Evolutionary conservation across 2,797 vertebrate species (phyloP).

Genomic region (Sarcophilus harrisii): DNA sequence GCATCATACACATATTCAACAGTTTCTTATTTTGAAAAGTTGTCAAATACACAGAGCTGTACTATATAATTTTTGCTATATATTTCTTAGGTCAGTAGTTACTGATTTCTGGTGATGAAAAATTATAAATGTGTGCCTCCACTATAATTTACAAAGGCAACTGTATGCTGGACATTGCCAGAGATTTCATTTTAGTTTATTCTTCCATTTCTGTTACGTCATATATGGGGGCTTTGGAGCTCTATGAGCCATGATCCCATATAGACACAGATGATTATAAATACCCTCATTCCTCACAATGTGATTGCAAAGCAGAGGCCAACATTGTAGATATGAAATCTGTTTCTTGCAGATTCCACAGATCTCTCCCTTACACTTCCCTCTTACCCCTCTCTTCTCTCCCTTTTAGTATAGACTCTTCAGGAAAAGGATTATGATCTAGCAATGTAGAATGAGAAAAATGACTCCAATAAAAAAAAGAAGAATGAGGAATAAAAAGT

Average conservation of each 20-base stretch:
- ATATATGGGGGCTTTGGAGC: neutral
- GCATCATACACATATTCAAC: neutral
- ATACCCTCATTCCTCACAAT: neutral
- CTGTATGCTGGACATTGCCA: neutral
- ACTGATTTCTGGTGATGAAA: neutral
- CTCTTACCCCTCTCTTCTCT: neutral
- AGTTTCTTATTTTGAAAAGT: neutral
- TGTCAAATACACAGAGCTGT: constrained; percentile 18
- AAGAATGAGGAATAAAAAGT: neutral
- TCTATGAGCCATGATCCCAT: neutral
- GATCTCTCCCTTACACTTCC: neutral
- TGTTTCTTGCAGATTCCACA: neutral
- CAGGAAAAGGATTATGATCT: neutral
- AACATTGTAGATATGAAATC: neutral
- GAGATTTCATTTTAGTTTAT: neutral
- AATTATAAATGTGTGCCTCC: neutral
- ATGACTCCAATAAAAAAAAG: neutral
- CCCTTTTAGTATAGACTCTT: neutral
- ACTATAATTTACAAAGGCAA: neutral
- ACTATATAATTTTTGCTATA: neutral
- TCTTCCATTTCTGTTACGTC: neutral
- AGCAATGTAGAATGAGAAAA: neutral
- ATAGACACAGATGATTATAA: neutral
- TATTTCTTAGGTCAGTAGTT: constrained; percentile 5
- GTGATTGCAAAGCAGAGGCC: neutral